Base-by-base conservation (phyloP, 2,113 vertebrate genomes). In the Ceyx margarethae region DNA sequence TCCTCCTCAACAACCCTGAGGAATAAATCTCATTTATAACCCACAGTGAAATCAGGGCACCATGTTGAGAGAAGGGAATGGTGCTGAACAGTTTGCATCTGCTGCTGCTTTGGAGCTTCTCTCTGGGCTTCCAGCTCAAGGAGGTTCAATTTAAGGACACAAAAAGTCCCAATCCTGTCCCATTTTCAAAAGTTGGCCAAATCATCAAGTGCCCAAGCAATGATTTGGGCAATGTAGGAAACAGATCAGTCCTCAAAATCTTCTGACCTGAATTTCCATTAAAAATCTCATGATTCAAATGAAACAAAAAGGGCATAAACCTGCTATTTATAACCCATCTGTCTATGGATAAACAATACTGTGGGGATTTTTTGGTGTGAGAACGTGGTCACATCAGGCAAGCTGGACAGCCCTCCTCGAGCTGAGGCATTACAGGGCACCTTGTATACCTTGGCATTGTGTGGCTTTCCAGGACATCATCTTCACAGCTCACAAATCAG, bases 401-500 rank as follows among this genome's bases (percentile, higher is more conserved):
- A 91, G 64, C 50, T 89, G 91, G 94, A 94, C 16, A 67, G 91
- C 56, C 73, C 82, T 89, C 35, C 72, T 71, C 10, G 0, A 62
- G 68, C 87, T 80, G 92, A 89, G 67, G 92, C 50, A 94, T 89
- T 95, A 50, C 87, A 71, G 67, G 93, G 87, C 94, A 94, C 91
- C 93, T 91, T 92, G 92, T 83, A 75, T 92, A 93, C 89, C 87
- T 95, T 94, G 95, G 95, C 95, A 87, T 90, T 85, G 89, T 83
- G 81, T 85, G 74, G 89, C 84, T 89, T 94, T 91, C 95, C 96
- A 94, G 94, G 75, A 67, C 87, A 94, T 87, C 87, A 83, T 74
- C 93, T 97, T 60, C 29, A 90, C 96, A 95, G 81, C 65, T 95
- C 95, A 96, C 96, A 97, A 96, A 97, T 96, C 94, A 74, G 90